Conservation (phyloP, 2,888 invertebrate genomes). For the Agrochola litura region DNA sequence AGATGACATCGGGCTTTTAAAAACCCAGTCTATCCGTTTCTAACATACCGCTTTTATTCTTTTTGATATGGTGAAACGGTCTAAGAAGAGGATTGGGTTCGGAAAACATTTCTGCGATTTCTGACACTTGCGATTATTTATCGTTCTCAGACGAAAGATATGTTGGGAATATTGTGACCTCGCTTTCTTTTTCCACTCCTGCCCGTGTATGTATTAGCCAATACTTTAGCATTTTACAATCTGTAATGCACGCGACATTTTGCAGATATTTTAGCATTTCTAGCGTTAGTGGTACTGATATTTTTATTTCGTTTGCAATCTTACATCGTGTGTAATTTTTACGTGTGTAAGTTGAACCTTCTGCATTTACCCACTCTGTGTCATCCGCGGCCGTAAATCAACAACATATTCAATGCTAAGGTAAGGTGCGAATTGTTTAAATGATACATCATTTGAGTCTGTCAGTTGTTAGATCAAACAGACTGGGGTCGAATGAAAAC, state of each 20-base stretch:
- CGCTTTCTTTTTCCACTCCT: slow-evolving; percentile 32
- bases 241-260: slow-evolving; percentile 17
- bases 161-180: slow-evolving; percentile 2
- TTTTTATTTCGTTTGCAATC: background rate
- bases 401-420: slow-evolving; percentile 45
- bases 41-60: background rate
- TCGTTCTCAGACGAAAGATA: background rate
- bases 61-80: background rate
- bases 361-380: slow-evolving; percentile 19
- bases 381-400: slow-evolving; percentile 24
- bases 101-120: background rate
- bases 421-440: slow-evolving; percentile 52
- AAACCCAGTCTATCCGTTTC: background rate
- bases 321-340: background rate
- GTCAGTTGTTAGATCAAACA: slow-evolving; percentile 55
- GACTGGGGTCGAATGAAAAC: slow-evolving; percentile 30
- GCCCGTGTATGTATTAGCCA: slow-evolving; percentile 3
- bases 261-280: background rate
- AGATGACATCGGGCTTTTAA: background rate
- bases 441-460: slow-evolving; percentile 56
- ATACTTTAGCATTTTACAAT: slow-evolving; percentile 24
- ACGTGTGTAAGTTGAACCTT: background rate
- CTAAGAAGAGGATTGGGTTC: no score
- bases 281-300: background rate
- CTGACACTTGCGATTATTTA: no score